Percentiles rank a stretch among this genome's conserved stretches.
phyloP scores from a whole-genome alignment of 2,888 invertebrate species.

The Brachylomia viminalis region DNA sequence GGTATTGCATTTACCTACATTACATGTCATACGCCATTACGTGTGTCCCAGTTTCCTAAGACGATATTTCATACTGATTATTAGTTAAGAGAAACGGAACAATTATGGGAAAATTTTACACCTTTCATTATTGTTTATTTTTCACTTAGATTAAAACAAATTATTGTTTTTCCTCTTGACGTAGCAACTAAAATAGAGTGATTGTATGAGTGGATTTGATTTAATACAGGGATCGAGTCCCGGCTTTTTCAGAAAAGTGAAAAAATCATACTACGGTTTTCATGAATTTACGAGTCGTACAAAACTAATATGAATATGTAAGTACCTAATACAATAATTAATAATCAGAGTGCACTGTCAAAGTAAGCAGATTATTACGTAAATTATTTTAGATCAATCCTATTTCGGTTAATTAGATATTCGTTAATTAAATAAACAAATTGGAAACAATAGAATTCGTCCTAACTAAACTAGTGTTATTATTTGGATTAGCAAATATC shows the following conservation, averaged over 20 bases:
- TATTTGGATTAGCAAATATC: constrained; percentile 43
- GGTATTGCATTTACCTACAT: constrained; percentile 10
- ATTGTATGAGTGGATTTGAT: neutral
- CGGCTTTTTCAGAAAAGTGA: neutral
- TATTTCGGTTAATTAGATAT: constrained; percentile 41
- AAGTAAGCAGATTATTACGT: neutral
- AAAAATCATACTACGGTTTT: neutral
- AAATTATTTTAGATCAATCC: neutral
- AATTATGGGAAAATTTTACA: constrained; percentile 36
- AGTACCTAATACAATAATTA: neutral
- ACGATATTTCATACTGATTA: constrained; percentile 2
- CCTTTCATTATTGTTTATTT: constrained; percentile 19
- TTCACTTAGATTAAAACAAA: neutral
- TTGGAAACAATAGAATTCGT: constrained; percentile 46
- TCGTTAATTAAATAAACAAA: constrained; percentile 32
- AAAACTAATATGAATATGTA: neutral
- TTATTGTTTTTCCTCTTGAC: neutral
- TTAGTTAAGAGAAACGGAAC: constrained; percentile 9
- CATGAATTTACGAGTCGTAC: neutral
- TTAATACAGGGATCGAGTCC: neutral
- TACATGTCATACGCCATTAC: neutral
- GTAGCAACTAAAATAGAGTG: neutral
- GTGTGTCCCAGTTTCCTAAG: constrained; percentile 33
- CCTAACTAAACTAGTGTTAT: constrained; percentile 45
- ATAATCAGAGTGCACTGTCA: neutral